phyloP scores from a whole-genome alignment of 1,140 invertebrate genomes.

The Anagrus nilaparvatae region DNA sequence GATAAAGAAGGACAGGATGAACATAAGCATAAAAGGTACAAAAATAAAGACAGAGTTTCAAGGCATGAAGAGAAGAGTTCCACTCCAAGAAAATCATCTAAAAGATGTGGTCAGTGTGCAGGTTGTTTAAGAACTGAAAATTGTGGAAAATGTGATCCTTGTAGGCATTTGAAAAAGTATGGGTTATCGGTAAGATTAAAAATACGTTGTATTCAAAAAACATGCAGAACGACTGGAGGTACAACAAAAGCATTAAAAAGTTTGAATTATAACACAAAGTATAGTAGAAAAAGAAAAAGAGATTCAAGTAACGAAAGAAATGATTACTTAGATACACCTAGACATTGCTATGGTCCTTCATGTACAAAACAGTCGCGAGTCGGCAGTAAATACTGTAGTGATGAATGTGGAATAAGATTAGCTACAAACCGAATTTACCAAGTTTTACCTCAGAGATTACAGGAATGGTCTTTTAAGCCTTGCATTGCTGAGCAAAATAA shows the following conservation, averaged over 20 bases:
- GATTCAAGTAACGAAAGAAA: constrained; percentile 47
- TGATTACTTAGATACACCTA: constrained; percentile 41
- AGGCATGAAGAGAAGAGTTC: constrained; percentile 34
- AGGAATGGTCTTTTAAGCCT: constrained; percentile 87
- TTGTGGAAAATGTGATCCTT: constrained; percentile 79
- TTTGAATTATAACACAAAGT: constrained; percentile 32
- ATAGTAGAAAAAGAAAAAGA: constrained; percentile 35
- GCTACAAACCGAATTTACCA: constrained; percentile 80
- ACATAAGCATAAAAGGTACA: constrained; percentile 33
- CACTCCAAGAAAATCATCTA: constrained; percentile 33
- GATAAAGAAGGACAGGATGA: too few relatives aligned
- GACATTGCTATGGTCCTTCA: constrained; percentile 86
- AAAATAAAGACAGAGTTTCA: constrained; percentile 31
- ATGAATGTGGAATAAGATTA: constrained; percentile 84
- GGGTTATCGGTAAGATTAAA: constrained; percentile 61
- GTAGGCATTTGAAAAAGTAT: constrained; percentile 69
- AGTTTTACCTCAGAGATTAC: constrained; percentile 81
- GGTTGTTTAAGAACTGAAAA: constrained; percentile 72
- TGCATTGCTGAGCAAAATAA: constrained; percentile 83
- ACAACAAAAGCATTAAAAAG: constrained; percentile 36
- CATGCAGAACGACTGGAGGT: constrained; percentile 33
- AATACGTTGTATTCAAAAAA: constrained; percentile 48
- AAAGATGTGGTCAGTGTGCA: constrained; percentile 72
- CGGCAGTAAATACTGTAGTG: constrained; percentile 91
- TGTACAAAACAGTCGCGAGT: constrained; percentile 68